These are phyloP conservation scores for Nasonia oneida DNA, from an alignment of 2,888 invertebrate species.

Conservation along the genomic window DNA sequence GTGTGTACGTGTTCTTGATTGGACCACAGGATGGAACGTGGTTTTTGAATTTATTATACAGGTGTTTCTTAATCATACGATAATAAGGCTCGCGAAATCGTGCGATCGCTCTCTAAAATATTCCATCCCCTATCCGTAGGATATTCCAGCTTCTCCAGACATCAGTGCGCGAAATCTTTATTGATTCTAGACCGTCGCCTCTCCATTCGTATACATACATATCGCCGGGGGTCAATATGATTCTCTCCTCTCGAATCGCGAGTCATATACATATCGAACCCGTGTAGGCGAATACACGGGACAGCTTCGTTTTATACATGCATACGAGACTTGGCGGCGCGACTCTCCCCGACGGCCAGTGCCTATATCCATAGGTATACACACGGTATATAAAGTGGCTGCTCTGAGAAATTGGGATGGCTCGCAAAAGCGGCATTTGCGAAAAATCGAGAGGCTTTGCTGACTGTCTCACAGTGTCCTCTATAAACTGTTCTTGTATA, in stretches of 20 bases:
- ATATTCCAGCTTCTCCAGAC: constrained; percentile 60
- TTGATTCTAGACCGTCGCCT: constrained; percentile 74
- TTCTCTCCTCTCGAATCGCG: constrained; percentile 63
- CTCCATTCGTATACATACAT: constrained; percentile 61
- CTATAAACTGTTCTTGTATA: too few relatives aligned
- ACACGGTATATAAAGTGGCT: constrained; percentile 21
- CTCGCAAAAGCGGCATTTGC: constrained; percentile 32
- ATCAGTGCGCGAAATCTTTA: constrained; percentile 76
- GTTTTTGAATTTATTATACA: neutral
- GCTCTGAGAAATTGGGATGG: constrained; percentile 59
- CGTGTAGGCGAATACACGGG: constrained; percentile 33
- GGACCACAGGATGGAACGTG: neutral
- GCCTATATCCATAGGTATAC: neutral
- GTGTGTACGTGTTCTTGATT: neutral
- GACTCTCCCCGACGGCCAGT: neutral
- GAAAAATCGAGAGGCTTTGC: constrained; percentile 60
- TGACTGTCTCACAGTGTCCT: neutral
- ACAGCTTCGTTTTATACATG: constrained; percentile 32
- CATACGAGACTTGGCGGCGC: constrained; percentile 23
- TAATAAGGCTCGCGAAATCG: too few relatives aligned
- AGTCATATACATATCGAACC: constrained; percentile 42
- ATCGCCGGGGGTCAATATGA: constrained; percentile 75
- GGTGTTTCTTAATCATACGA: too few relatives aligned
- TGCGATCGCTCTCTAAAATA: constrained; percentile 69
- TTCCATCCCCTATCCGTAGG: constrained; percentile 60